phyloP scores from a whole-genome alignment of 2,888 invertebrate genomes.

The Leucania comma region DNA sequence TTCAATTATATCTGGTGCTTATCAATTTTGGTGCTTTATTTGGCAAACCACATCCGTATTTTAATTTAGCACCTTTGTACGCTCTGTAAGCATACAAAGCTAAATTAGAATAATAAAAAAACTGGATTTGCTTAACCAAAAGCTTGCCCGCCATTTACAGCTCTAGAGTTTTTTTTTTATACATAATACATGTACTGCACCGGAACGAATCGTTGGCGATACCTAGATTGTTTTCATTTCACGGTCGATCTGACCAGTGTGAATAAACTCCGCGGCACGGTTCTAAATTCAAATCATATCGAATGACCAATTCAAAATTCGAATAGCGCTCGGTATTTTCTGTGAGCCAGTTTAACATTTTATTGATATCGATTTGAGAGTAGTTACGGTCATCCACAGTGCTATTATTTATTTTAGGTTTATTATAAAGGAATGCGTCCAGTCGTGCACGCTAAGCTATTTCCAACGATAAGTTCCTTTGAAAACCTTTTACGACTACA shows the following conservation, averaged over 20 bases:
- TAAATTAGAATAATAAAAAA: conserved; percentile 33
- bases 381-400: conserved; percentile 43
- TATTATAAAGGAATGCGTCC: conserved; percentile 30
- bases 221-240: conserved; percentile 73
- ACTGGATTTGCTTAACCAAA: conserved; percentile 42
- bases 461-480: conserved; percentile 18
- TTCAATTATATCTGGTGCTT: conserved; percentile 46
- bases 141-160: conserved; percentile 41
- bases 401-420: conserved; percentile 54
- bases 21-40: conserved; percentile 43
- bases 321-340: conserved; percentile 70
- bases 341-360: conserved; percentile 57
- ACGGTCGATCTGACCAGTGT: conserved; percentile 76
- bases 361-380: conserved; percentile 57
- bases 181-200: conserved; percentile 50
- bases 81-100: background rate
- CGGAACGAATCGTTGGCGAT: conserved; percentile 64
- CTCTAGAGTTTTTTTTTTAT: conserved; percentile 44
- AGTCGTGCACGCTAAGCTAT: conserved; percentile 5
- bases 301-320: conserved; percentile 74
- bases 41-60: conserved; percentile 32
- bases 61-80: background rate
- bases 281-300: conserved; percentile 77
- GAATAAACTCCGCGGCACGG: conserved; percentile 74
- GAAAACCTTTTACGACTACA: conserved; percentile 36